phyloP scores from a whole-genome alignment of 2,797 vertebrate species.

The Crenuchus spilurus region DNA sequence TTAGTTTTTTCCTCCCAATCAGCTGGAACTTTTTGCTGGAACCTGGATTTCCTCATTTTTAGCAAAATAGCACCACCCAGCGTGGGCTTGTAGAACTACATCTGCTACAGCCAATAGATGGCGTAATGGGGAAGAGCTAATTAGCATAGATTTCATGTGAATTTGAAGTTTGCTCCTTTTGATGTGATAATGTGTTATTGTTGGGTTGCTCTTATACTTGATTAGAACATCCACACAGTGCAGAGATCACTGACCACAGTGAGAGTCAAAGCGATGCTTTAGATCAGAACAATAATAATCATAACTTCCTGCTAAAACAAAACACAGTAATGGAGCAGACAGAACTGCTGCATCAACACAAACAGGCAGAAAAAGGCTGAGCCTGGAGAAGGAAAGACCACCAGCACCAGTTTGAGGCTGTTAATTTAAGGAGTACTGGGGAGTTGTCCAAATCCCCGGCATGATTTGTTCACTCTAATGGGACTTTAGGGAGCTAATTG shows the following conservation, averaged over 20 bases:
- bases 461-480: slow-evolving; percentile 42
- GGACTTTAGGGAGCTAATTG: slow-evolving; percentile 46
- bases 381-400: slow-evolving; percentile 17
- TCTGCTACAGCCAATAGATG: slow-evolving; percentile 5
- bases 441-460: slow-evolving; percentile 38
- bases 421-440: slow-evolving; percentile 43
- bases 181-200: background rate
- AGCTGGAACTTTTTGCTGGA: background rate
- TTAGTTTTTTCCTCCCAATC: background rate
- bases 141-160: background rate
- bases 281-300: background rate
- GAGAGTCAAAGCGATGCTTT: too few relatives aligned
- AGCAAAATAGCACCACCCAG: slow-evolving; percentile 44
- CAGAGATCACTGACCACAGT: background rate
- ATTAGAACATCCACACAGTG: background rate
- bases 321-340: background rate
- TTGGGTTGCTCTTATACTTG: background rate
- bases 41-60: slow-evolving; percentile 12
- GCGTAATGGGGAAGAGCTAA: background rate
- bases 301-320: background rate
- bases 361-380: slow-evolving; percentile 19
- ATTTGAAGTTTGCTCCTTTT: background rate
- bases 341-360: slow-evolving; percentile 32
- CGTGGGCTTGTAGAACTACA: slow-evolving; percentile 12
- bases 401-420: slow-evolving; percentile 20